Conservation (phyloP, 2,113 vertebrate species). For the Anguilla japonica region DNA sequence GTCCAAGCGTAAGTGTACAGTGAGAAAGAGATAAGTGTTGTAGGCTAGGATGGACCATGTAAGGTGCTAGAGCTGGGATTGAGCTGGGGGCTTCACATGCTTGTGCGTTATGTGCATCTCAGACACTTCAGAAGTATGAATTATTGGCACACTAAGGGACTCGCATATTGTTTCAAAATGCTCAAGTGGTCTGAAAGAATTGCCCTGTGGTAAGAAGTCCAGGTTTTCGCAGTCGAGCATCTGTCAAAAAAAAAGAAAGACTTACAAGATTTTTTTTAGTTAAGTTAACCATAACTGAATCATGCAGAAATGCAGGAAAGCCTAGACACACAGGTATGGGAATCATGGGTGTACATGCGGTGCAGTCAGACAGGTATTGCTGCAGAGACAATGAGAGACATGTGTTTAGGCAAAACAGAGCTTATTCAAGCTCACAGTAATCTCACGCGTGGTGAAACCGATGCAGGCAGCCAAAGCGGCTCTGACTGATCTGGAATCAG, state of each 20-base stretch:
- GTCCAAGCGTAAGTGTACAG: too few relatives aligned
- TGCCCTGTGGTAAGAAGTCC: neutral
- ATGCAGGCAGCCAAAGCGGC: neutral
- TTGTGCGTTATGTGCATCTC: too few relatives aligned
- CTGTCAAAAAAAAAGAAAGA: too few relatives aligned
- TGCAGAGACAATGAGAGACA: neutral
- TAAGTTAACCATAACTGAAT: neutral
- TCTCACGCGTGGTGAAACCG: neutral
- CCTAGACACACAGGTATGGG: too few relatives aligned
- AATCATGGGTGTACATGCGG: neutral
- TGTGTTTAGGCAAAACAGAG: neutral
- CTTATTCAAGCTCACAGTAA: neutral
- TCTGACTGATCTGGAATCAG: neutral
- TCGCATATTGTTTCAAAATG: neutral
- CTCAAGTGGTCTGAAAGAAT: neutral
- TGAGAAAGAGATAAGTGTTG: too few relatives aligned
- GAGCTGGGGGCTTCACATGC: too few relatives aligned
- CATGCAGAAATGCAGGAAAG: neutral
- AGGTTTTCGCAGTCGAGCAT: neutral
- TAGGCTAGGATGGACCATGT: too few relatives aligned
- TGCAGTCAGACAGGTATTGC: neutral
- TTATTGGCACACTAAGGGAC: neutral
- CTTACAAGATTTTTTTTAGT: neutral
- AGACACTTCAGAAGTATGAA: neutral
- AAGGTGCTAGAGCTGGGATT: too few relatives aligned